These are phyloP conservation scores for Diadophis punctatus DNA, from an alignment of 2,113 vertebrate genomes.

Conservation along the genomic window DNA sequence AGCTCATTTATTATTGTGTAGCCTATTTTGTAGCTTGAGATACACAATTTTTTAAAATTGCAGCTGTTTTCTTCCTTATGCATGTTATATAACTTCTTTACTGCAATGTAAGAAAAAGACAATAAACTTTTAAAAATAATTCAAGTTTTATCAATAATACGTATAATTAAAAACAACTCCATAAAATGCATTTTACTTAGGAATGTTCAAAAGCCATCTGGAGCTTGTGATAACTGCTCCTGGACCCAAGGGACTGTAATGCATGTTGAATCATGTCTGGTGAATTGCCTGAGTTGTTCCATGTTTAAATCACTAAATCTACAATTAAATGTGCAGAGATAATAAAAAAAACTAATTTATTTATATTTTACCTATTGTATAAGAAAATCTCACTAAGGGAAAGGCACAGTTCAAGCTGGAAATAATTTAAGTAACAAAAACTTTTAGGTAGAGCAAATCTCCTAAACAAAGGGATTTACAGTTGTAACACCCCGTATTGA, in stretches of 20 bases:
- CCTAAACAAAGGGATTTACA: neutral
- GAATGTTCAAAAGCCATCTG: conserved; percentile 17
- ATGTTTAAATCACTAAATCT: conserved; percentile 33
- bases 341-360: conserved; percentile 2
- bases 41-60: neutral
- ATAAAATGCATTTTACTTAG: conserved; percentile 3
- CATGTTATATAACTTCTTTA: neutral
- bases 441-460: neutral
- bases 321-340: conserved; percentile 1
- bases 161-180: conserved; percentile 21
- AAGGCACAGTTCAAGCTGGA: neutral
- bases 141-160: neutral
- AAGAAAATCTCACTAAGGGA: neutral
- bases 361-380: conserved; percentile 18
- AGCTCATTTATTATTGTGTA: neutral
- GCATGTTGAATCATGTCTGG: neutral
- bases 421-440: neutral
- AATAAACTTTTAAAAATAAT: neutral
- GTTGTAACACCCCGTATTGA: neutral
- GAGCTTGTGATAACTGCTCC: conserved; percentile 23
- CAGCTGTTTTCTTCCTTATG: neutral
- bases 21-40: neutral
- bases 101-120: neutral
- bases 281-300: conserved; percentile 40
- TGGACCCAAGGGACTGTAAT: neutral